phyloP scores from a whole-genome alignment of 2,888 invertebrate genomes.

The Nephrotoma guestfalica region DNA sequence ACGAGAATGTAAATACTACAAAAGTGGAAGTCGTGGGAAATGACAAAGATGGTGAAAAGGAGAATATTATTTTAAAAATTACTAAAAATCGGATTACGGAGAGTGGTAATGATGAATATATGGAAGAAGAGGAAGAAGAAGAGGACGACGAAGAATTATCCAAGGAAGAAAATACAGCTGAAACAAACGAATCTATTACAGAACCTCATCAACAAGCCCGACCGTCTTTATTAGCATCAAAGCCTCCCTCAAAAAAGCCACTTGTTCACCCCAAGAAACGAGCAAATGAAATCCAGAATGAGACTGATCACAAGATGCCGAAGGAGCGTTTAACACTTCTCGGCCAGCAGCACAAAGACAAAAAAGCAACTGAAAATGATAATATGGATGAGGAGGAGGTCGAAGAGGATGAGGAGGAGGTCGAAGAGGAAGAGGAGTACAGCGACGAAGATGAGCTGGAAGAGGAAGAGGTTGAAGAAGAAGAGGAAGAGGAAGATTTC shows the following conservation, averaged over 20 bases:
- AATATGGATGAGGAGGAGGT: constrained; percentile 12
- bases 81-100: neutral
- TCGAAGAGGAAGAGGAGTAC: constrained; percentile 19
- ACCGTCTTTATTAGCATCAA: constrained; percentile 4
- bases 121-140: constrained; percentile 4
- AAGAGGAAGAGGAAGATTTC: constrained; percentile 11
- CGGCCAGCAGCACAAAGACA: constrained; percentile 2
- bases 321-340: constrained; percentile 1
- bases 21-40: neutral
- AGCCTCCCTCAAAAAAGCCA: constrained; percentile 9
- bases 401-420: constrained; percentile 21
- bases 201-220: constrained; percentile 8
- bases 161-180: neutral
- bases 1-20: constrained; percentile 16
- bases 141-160: neutral
- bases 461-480: constrained; percentile 15
- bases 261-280: constrained; percentile 15
- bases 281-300: constrained; percentile 10
- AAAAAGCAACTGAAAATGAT: neutral
- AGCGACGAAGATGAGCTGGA: constrained; percentile 14
- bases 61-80: constrained; percentile 1
- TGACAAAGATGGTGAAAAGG: constrained; percentile 1
- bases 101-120: constrained; percentile 1
- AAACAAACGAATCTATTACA: neutral
- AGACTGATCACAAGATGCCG: neutral